Evolutionary conservation across 2,797 vertebrate genomes (phyloP), one percentile per base, ranked within the genome.

Genomic region (Lepilemur septentrionalis): DNA sequence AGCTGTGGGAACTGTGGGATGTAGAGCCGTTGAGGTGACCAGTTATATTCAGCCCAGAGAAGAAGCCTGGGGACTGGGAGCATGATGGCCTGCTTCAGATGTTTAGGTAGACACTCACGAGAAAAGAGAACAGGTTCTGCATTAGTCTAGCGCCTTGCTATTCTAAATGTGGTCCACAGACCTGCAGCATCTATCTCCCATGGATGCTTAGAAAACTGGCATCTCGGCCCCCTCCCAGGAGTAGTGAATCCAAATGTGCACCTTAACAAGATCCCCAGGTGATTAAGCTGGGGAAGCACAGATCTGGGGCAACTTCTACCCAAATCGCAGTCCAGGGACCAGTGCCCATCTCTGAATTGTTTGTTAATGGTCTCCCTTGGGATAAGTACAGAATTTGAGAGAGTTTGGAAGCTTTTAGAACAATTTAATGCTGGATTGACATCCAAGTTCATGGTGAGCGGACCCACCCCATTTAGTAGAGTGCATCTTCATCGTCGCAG

Each of bases 1-100:
- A n/a, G 46, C 0, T 2, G 14, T 22, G 46, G 5, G 17, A n/a
- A 52, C 0, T 2, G 14, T 22, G 46, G 5, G 17, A 55, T n/a
- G 20, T 38, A 79, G n/a, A 79, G 12, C 8, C 35, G 30, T 15
- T 41, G 70, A 57, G 15, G 50, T 18, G 75, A 75, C 25, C 4
- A 1, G 14, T 48, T 46, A 7, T 78, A 48, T 43, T 13, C 46
- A 72, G 52, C 10, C 67, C 72, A 23, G 46, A 89, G 75, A 72
- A 81, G 84, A 90, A 84, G 48, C 41, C 18, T 52, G 55, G 12
- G 5, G 23, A 14, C n/a, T 14, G n/a, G 67, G n/a, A 85, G 14
- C 7, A 14, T 5, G 18, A 78, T 1, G 1, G 7, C 12, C 18
- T 43, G 30, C 46, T 52, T 76, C 50, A 57, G 22, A 83, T 43